Evolutionary conservation across 2,797 vertebrate genomes (phyloP).

Genomic region (Scarus forsteni): DNA sequence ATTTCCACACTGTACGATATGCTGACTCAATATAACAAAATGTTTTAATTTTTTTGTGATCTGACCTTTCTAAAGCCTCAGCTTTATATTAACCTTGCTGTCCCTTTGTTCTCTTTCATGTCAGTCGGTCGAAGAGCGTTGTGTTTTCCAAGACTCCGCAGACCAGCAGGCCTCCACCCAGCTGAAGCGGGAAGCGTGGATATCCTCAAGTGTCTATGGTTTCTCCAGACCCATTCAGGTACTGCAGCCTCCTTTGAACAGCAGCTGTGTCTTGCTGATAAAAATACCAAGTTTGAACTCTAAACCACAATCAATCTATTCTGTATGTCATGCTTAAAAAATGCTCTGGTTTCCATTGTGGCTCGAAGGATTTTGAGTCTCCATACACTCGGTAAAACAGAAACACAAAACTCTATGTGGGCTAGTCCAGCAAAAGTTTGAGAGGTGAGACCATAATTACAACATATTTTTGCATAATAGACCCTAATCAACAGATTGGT

Average conservation of each 20-base stretch:
- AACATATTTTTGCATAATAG: too few species aligned
- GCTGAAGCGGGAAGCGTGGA: constrained; percentile 83
- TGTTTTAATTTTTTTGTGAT: background rate
- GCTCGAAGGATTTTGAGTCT: too few species aligned
- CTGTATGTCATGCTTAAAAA: too few species aligned
- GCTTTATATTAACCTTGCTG: background rate
- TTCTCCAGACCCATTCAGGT: constrained; percentile 87
- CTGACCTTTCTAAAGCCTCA: background rate
- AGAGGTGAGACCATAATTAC: too few species aligned
- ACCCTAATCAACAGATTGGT: too few species aligned
- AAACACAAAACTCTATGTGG: too few species aligned
- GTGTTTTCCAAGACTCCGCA: constrained; percentile 74
- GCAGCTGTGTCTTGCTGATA: background rate
- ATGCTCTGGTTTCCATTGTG: too few species aligned
- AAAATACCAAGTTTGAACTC: too few species aligned
- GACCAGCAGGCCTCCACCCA: constrained; percentile 74
- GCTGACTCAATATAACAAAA: background rate
- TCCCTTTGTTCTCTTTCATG: background rate
- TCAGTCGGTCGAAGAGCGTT: constrained; percentile 84
- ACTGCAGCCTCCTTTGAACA: background rate
- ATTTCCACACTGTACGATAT: background rate
- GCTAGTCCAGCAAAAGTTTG: too few species aligned
- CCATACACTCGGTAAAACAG: too few species aligned
- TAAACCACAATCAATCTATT: too few species aligned
- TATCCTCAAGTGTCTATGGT: constrained; percentile 82